These are phyloP conservation scores for Monomorium pharaonis DNA, from an alignment of 1,140 invertebrate genomes.

Conservation along the genomic window DNA sequence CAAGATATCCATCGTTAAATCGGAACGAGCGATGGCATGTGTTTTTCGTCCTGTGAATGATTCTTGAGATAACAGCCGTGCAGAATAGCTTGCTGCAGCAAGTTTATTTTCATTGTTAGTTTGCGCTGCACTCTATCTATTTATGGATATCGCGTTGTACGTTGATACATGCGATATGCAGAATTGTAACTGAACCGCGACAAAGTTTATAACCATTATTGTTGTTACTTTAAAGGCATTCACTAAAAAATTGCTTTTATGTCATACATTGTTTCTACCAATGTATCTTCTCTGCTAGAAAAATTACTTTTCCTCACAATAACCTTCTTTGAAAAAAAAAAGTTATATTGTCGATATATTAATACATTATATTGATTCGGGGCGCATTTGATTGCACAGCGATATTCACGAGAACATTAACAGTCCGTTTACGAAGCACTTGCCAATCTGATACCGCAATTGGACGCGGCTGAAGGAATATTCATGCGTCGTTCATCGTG, in stretches of 20 bases:
- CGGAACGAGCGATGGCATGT: not conserved
- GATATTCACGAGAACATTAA: slow-evolving; percentile 16
- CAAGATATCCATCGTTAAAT: slow-evolving; percentile 1
- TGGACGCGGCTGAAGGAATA: slow-evolving; percentile 23
- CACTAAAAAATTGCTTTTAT: not conserved
- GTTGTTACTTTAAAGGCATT: not conserved
- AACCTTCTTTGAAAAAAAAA: not conserved
- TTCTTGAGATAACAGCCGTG: not conserved
- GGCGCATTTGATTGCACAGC: not conserved
- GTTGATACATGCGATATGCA: slow-evolving; percentile 27
- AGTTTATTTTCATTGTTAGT: slow-evolving; percentile 59
- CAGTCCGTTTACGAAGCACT: slow-evolving; percentile 29
- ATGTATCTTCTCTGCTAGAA: not conserved
- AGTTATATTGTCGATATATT: not conserved
- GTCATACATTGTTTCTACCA: not conserved
- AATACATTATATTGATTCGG: too few species aligned
- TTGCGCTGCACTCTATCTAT: not conserved
- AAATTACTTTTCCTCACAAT: not conserved
- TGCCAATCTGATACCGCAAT: slow-evolving; percentile 5
- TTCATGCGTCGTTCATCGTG: slow-evolving; percentile 42
- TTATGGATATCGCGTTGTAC: slow-evolving; percentile 31
- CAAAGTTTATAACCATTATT: slow-evolving; percentile 1
- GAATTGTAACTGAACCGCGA: not conserved
- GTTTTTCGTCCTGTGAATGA: not conserved
- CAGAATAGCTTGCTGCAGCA: slow-evolving; percentile 37